phyloP scores from a whole-genome alignment of 2,113 vertebrate genomes.

The Pelmatolapia mariae region DNA sequence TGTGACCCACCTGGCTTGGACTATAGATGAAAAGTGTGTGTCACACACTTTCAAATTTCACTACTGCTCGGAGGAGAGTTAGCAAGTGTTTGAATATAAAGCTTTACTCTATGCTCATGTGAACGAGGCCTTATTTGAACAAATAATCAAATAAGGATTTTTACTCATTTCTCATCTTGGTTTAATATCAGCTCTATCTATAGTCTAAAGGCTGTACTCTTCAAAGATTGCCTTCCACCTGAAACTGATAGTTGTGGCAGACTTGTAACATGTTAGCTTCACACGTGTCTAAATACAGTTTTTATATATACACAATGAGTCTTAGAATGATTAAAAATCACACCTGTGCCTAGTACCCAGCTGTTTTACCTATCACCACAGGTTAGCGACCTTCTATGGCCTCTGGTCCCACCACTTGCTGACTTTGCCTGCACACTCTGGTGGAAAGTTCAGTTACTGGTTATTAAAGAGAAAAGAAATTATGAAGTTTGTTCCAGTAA shows the following conservation, averaged over 20 bases:
- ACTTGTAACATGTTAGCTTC: neutral
- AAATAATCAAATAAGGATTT: neutral
- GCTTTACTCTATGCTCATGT: neutral
- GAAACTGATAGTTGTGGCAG: neutral
- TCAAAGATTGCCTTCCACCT: neutral
- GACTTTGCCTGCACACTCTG: too few species aligned
- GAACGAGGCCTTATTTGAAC: neutral
- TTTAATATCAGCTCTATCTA: neutral
- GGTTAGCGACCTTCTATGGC: too few species aligned
- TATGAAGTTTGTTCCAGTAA: neutral
- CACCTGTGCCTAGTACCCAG: neutral
- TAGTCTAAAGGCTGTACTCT: neutral
- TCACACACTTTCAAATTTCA: neutral
- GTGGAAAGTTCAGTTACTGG: too few species aligned
- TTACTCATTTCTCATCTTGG: neutral
- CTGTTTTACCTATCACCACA: too few species aligned
- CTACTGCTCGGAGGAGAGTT: neutral
- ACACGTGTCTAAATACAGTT: neutral
- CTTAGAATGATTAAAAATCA: neutral
- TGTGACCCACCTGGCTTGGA: neutral
- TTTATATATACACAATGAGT: neutral
- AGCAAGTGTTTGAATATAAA: neutral
- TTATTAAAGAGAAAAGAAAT: neutral
- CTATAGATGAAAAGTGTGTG: neutral
- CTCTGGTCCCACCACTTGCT: too few species aligned